Conservation (phyloP, 1,140 invertebrate species). For the Zaprionus taronus region DNA sequence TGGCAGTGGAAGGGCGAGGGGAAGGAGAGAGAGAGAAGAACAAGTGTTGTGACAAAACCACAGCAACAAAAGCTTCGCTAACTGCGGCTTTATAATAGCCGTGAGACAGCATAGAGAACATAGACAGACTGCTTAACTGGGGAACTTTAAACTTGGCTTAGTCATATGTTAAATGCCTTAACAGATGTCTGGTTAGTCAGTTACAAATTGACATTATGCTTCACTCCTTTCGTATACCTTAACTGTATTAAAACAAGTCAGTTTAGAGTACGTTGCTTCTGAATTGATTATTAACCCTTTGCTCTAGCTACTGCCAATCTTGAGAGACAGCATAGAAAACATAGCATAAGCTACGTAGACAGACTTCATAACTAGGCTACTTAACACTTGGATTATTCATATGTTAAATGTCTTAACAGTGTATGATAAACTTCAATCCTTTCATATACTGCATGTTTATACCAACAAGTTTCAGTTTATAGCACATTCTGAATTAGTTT, state of each 20-base stretch:
- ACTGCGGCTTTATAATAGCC: constrained; percentile 36
- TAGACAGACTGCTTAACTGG: not conserved
- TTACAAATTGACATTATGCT: too few relatives aligned
- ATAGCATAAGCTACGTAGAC: too few relatives aligned
- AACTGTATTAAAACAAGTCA: too few relatives aligned
- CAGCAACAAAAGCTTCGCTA: constrained; percentile 12
- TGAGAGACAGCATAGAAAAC: too few relatives aligned
- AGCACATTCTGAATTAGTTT: not conserved
- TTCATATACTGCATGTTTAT: not conserved
- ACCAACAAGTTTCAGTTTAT: not conserved
- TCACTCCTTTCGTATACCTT: too few relatives aligned
- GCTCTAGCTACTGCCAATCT: not conserved
- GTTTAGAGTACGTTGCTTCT: not conserved
- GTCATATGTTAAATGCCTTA: not conserved
- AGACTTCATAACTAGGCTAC: too few relatives aligned
- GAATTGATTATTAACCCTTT: not conserved
- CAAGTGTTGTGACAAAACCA: constrained; percentile 46
- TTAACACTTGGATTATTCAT: too few relatives aligned
- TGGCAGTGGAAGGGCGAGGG: not conserved
- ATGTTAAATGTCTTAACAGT: too few relatives aligned
- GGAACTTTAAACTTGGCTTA: not conserved
- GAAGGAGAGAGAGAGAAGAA: constrained; percentile 13
- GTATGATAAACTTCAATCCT: not conserved
- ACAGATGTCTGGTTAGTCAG: too few relatives aligned
- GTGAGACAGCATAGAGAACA: constrained; percentile 30